These are phyloP conservation scores for Moxostoma hubbsi DNA, from an alignment of 2,797 vertebrate species.

Conservation along the genomic window DNA sequence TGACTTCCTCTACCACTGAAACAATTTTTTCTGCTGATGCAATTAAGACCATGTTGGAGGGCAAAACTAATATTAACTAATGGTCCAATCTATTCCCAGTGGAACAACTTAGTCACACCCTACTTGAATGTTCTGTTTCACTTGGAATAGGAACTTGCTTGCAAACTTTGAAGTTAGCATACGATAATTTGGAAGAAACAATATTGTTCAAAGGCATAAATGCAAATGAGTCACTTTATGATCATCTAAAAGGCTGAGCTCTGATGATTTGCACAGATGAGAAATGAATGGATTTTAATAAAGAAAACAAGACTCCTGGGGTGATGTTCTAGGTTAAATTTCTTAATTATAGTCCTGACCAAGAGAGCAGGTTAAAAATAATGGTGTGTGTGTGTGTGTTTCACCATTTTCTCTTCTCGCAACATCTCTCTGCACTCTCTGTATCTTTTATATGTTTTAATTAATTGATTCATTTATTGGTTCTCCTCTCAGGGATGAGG, in stretches of 20 bases:
- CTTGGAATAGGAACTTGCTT: no score
- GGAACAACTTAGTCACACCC: no score
- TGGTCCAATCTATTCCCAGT: no score
- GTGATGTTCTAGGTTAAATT: neutral
- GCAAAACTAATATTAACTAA: no score
- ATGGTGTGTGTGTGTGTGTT: neutral
- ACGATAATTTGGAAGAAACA: no score
- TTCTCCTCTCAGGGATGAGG: conserved; percentile 87
- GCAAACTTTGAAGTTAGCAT: no score
- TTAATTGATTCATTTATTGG: neutral
- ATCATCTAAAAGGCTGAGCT: neutral
- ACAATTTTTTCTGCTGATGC: no score
- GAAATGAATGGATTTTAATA: conserved; percentile 1
- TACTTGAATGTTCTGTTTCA: no score
- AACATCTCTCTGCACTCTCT: neutral
- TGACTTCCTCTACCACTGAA: no score
- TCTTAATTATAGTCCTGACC: neutral
- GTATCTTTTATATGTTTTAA: neutral
- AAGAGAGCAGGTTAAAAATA: conserved; percentile 10
- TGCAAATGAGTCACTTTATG: neutral
- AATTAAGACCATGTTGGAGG: no score
- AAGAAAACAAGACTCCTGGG: conserved; percentile 10
- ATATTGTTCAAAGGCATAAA: no score
- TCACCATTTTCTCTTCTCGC: neutral
- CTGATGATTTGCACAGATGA: neutral